A percentile compares a stretch with the other conserved stretches of the same genome.
These are phyloP conservation scores for Hyposoter didymator DNA, from an alignment of 2,888 invertebrate genomes.

Conservation along the genomic window DNA sequence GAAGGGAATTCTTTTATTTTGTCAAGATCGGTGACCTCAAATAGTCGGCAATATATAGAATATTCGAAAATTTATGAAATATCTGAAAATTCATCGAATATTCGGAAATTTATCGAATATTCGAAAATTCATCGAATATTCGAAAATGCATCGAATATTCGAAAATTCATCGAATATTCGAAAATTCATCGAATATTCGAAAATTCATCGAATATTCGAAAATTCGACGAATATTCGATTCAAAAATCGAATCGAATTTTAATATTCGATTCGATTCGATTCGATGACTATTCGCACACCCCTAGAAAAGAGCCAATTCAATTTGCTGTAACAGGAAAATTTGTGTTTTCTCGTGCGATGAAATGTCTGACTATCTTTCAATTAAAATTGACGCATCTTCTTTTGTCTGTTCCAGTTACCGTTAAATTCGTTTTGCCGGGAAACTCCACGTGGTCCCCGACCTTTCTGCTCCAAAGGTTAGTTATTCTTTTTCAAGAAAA, in stretches of 20 bases:
- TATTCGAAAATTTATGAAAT: no score
- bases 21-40: not conserved
- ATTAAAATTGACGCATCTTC: not conserved
- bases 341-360: not conserved
- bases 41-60: not conserved
- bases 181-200: no score
- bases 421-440: not conserved
- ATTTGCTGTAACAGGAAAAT: not conserved
- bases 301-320: not conserved
- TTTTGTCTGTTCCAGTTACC: not conserved
- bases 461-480: not conserved
- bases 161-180: no score
- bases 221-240: no score
- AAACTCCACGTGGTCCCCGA: not conserved
- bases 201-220: no score
- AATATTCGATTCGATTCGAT: no score
- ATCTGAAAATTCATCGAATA: not conserved
- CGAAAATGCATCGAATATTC: no score
- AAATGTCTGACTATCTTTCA: not conserved
- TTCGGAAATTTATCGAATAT: not conserved
- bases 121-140: no score
- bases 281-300: no score
- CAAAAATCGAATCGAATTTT: no score
- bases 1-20: not conserved
- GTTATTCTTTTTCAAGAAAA: not conserved